Base-by-base conservation (phyloP, 2,113 vertebrate genomes). In the Pipa parva region DNA sequence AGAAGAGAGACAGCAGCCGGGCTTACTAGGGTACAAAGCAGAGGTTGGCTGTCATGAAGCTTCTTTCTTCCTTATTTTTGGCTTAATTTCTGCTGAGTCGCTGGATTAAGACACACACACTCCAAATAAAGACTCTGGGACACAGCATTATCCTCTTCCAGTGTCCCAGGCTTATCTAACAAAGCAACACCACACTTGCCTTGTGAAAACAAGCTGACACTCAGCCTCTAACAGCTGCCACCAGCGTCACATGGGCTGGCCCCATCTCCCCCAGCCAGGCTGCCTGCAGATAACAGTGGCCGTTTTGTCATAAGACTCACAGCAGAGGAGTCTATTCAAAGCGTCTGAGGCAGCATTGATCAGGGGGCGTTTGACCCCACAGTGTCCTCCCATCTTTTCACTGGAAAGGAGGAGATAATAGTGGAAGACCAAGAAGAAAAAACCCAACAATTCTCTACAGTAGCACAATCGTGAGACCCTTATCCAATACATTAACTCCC, bases 171-270 rank as follows among this genome's bases (percentile, higher is more conserved):
- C 83, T 89, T 86, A 84, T 87, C 88, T 83, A 84, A 88, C 83
- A 86, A 90, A 89, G 86, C 81, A 78, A 83, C 81, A 72, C 20
- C 10, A 82, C 83, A 87, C 84, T 76, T 75, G 49, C 76, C 83
- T 46, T 42, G 54, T 75, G 84, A 81, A 87, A 81, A 89, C 82
- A 77, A 79, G 88, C 74, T 6, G 42, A 63, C 74, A 79, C 76
- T 88, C 85, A 85, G 80, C 81, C 84, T 76, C 76, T 77, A 89
- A 82, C 85, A 89, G 89, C 89, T 89, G 87, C 83, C 77, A 72
- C 65, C 63, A 56, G 66, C 39, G 65, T 83, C 81, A 88, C 81
- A 80, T 74, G 74, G 85, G 73, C 76, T 62, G 65, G 52, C 75
- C 36, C 76, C 77, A 86, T 74, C 75, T 81, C 83, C 87, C 86